Percentiles rank a stretch among this genome's conserved stretches.
phyloP scores from a whole-genome alignment of 2,797 vertebrate genomes.

The Acrocephalus scirpaceus region DNA sequence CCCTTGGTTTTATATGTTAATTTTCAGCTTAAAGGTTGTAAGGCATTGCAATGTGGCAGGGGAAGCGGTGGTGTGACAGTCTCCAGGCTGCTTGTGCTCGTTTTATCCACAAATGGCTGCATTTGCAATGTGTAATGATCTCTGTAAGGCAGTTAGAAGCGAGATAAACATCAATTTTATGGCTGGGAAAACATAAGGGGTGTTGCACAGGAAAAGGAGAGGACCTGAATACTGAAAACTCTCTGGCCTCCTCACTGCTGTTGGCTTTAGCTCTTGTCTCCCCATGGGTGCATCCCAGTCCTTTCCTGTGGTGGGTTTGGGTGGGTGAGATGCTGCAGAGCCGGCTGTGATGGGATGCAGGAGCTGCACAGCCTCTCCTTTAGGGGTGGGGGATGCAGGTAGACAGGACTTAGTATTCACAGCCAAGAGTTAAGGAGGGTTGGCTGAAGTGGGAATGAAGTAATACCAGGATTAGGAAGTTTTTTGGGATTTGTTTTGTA shows the following conservation, averaged over 20 bases:
- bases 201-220: neutral
- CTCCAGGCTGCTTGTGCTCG: neutral
- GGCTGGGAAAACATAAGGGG: slow-evolving; percentile 32
- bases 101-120: slow-evolving; percentile 32
- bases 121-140: slow-evolving; percentile 56
- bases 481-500: slow-evolving; percentile 10
- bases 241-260: neutral
- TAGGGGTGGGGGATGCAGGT: slow-evolving; percentile 12
- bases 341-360: neutral
- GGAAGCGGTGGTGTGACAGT: neutral
- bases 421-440: neutral
- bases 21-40: slow-evolving; percentile 17
- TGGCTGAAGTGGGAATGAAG: neutral
- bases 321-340: neutral
- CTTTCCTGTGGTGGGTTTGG: neutral
- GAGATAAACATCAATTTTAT: slow-evolving; percentile 58
- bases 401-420: neutral
- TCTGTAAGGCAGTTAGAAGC: slow-evolving; percentile 41
- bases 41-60: neutral
- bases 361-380: neutral
- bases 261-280: neutral
- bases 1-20: neutral
- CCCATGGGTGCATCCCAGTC: neutral
- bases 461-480: neutral
- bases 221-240: neutral